Base-by-base conservation (phyloP, 1,140 invertebrate species). In the Bathynomus jamesi region DNA sequence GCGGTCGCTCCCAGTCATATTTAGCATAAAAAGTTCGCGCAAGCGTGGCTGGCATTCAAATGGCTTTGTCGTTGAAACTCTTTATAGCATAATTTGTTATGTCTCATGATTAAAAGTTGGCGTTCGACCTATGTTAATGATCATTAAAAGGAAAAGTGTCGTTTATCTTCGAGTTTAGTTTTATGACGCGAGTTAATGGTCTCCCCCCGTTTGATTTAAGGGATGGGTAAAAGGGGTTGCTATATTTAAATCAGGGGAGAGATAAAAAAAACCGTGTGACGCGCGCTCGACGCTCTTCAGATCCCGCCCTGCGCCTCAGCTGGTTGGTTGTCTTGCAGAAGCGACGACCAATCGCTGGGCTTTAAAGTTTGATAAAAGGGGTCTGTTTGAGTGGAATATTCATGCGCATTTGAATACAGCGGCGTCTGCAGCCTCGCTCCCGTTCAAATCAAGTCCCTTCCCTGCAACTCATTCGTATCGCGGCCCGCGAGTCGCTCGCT, bases 31-130 rank as follows among this genome's bases (percentile, higher is more conserved):
- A 53, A 21, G 40, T 21, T 53, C 11, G 40, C 40, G 40, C 40
- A 53, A 11, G 40, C 40, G 40, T 53, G 40, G 40, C 40, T 21
- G 40, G 13, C 40, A 53, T 53, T 53, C 40, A 53, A 53, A 53
- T 53, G 5, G 40, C 40, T 53, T 17, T 53, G 40, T 53, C 40
- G 1, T 53, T 53, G 21, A 21, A 53, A 53, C 40, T 53, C 40
- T 53, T 53, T 53, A 53, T 53, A 53, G 21, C 40, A 53, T 53
- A 53, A 53, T 53, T 53, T 53, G 40, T 53, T 53, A 53, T 53
- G 40, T 53, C 21, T 53, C 11, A 53, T 53, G 40, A 53, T 53
- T 53, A 53, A 53, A 53, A 53, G 40, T 53, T 53, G 40, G 40
- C 40, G 40, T 53, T 53, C 11, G 40, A 53, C 40, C 40, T 53